Evolutionary conservation across 2,113 vertebrate genomes (phyloP).

Genomic region (Hiodon tergisus): DNA sequence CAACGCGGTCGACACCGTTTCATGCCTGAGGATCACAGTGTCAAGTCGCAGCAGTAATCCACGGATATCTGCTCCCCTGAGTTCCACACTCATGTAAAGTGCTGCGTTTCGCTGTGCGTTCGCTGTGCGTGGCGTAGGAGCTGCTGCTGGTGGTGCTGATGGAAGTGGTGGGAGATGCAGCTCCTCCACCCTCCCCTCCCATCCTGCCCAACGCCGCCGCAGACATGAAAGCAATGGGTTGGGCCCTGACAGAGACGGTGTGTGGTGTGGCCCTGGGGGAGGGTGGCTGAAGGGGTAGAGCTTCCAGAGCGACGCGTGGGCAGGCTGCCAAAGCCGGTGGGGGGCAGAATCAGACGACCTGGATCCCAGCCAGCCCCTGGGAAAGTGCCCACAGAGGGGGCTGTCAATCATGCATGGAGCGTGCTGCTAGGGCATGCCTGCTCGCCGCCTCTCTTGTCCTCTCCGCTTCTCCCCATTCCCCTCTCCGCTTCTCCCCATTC

Average conservation of each 20-base stretch:
- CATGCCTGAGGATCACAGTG: not conserved
- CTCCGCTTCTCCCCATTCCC: not conserved
- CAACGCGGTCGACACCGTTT: not conserved
- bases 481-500: not conserved
- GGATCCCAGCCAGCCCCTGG: constrained; percentile 28
- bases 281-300: constrained; percentile 24
- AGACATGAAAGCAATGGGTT: constrained; percentile 12
- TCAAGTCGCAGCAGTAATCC: not conserved
- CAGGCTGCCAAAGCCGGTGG: constrained; percentile 26
- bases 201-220: constrained; percentile 2
- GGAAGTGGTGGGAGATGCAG: not conserved
- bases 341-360: constrained; percentile 27
- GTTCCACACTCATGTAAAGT: not conserved
- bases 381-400: constrained; percentile 11
- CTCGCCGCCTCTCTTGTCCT: not conserved
- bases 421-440: not conserved
- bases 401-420: constrained; percentile 20
- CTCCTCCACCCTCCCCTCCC: not conserved
- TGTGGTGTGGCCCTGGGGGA: not conserved
- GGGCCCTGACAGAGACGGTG: not conserved
- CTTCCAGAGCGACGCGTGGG: constrained; percentile 14
- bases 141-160: not conserved
- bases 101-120: not conserved
- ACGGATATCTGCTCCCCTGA: not conserved
- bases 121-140: not conserved